Percentiles rank a stretch among this genome's conserved stretches.
Conservation (phyloP, 2,113 vertebrate genomes). For the Falcunculus frontatus region DNA sequence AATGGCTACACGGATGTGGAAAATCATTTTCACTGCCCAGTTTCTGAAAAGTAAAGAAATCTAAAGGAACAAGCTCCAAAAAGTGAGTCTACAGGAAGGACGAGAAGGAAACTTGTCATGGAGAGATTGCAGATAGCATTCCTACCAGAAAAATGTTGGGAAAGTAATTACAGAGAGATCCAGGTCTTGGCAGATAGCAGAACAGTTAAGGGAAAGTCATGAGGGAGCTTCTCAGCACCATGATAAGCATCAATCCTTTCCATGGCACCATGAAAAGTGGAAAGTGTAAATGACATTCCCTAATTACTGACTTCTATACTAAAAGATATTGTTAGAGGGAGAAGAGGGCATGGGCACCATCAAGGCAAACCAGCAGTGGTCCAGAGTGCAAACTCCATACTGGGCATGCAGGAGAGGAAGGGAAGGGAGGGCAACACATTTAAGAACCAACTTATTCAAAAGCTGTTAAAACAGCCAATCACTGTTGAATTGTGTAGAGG, state of each 20-base stretch:
- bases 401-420: not conserved
- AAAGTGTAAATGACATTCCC: not conserved
- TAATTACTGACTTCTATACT: not conserved
- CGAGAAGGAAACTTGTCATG: not conserved
- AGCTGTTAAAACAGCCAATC: slow-evolving; percentile 34
- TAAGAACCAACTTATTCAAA: slow-evolving; percentile 36
- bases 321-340: not conserved
- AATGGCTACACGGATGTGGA: not conserved
- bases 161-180: slow-evolving; percentile 37
- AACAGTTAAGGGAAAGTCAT: not conserved
- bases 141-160: not conserved
- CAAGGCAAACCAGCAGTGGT: not conserved
- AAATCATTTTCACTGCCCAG: not conserved
- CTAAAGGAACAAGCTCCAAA: not conserved
- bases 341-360: not conserved
- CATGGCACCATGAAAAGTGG: not conserved
- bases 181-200: not conserved
- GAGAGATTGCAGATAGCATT: not conserved
- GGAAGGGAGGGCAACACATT: not conserved
- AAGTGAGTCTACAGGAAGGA: not conserved
- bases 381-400: not conserved
- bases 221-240: not conserved
- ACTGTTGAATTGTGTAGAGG: not conserved
- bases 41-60: not conserved
- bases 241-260: not conserved